A percentile compares a stretch with the other conserved stretches of the same genome.
phyloP scores from a whole-genome alignment of 2,888 invertebrate species.

The Acrocyrtus sp. region DNA sequence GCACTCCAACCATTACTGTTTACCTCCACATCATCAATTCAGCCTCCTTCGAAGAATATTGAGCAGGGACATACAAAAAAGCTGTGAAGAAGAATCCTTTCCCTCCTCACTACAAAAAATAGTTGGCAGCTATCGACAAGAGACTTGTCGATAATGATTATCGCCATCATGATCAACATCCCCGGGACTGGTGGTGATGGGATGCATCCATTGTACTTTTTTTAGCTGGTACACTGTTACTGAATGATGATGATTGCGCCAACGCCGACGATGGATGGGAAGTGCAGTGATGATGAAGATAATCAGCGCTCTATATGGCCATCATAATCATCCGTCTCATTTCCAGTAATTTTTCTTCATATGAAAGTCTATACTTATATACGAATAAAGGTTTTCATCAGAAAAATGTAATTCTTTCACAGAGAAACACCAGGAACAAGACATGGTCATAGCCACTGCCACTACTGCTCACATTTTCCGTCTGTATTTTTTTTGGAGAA shows the following conservation, averaged over 20 bases:
- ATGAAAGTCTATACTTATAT: neutral
- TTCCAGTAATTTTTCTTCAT: slow-evolving; percentile 49
- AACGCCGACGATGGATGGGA: slow-evolving; percentile 3
- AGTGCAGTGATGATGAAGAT: slow-evolving; percentile 34
- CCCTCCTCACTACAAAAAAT: slow-evolving; percentile 22
- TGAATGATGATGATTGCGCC: slow-evolving; percentile 18
- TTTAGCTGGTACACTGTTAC: no score
- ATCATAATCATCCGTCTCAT: slow-evolving; percentile 50
- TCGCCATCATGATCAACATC: slow-evolving; percentile 27
- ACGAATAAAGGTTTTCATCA: neutral
- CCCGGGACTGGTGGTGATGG: slow-evolving; percentile 3
- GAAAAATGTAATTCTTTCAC: slow-evolving; percentile 40
- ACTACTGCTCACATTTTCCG: slow-evolving; percentile 3
- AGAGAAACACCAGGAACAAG: slow-evolving; percentile 1
- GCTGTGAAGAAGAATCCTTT: slow-evolving; percentile 1
- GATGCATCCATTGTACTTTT: no score
- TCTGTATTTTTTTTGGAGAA: slow-evolving; percentile 37
- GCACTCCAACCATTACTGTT: slow-evolving; percentile 55
- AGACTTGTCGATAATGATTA: slow-evolving; percentile 47
- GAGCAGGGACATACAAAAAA: neutral
- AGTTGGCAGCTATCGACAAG: no score
- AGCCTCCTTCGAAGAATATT: slow-evolving; percentile 13
- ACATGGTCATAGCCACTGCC: slow-evolving; percentile 7
- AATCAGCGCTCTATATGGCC: slow-evolving; percentile 45
- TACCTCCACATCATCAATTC: slow-evolving; percentile 52